phyloP scores from a whole-genome alignment of 2,113 vertebrate genomes.

The Elaphurus davidianus region DNA sequence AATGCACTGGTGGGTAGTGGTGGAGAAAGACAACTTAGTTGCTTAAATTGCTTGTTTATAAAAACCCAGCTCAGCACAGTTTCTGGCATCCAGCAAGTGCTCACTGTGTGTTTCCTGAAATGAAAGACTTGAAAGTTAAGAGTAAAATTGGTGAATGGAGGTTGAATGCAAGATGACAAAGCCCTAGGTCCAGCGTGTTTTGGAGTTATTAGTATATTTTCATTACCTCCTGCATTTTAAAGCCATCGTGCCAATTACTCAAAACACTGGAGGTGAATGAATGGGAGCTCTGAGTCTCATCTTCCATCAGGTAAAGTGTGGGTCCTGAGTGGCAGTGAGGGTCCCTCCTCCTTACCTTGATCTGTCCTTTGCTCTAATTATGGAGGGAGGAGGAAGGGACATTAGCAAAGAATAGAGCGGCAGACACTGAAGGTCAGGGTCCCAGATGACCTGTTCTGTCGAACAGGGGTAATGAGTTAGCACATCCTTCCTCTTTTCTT shows the following conservation, averaged over 20 bases:
- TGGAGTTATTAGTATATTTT: neutral
- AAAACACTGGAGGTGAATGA: neutral
- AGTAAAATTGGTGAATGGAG: neutral
- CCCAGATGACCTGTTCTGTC: neutral
- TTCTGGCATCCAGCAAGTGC: neutral
- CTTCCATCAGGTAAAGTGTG: neutral
- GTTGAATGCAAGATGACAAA: neutral
- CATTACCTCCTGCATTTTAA: neutral
- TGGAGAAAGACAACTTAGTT: neutral
- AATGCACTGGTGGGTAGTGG: neutral
- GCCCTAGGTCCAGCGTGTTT: neutral
- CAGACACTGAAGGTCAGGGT: neutral
- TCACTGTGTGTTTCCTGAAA: neutral
- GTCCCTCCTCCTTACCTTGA: neutral
- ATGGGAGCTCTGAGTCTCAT: neutral
- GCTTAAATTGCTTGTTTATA: neutral
- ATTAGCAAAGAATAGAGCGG: neutral
- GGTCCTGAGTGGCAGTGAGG: neutral
- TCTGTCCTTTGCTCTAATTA: neutral
- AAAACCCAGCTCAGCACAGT: neutral
- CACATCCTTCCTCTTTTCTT: neutral
- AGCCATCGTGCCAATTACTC: neutral
- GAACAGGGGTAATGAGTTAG: neutral
- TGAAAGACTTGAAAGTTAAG: slow-evolving; percentile 9
- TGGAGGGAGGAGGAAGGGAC: neutral